Base-by-base conservation (phyloP, 2,888 invertebrate genomes). In the Graphium colonna region DNA sequence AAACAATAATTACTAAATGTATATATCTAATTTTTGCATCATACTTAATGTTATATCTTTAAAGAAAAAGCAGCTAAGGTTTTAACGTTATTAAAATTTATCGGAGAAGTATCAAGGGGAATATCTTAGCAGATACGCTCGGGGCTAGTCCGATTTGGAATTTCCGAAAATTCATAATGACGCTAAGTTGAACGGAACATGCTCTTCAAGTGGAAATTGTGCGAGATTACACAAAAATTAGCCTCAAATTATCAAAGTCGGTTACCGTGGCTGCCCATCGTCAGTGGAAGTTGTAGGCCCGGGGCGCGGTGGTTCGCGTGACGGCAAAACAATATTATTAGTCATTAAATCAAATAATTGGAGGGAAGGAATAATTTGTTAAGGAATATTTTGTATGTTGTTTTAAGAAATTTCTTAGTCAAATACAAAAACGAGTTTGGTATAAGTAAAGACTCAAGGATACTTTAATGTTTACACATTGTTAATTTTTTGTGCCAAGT, bases 161-260 rank as follows among this genome's bases (percentile, higher is more conserved):
- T 64, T 75, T 79, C 73, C 73, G 67, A 82, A 79, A 77, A 69
- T 68, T 68, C 60, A 77, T 78, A 77, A 79, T 77, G 71, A 75
- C 64, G 60, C 68, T 66, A 68, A 74, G 68, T 66, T 69, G 75
- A 72, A 64, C 76, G 71, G 58, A 83, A 85, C 83, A 85, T 86
- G 84, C 81, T 77, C 78, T 80, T 83, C 67, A 65, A 70, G 67
- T 66, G 72, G 61, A 82, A 84, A 85, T 84, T 84, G 76, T 78
- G 76, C 74, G 62, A 73, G 86, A 87, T 86, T 86, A 82, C 76
- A 75, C 69, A 12, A 36, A 83, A 89, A 88, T 88, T 85, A 81
- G 77, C 72, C 5, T 74, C 77, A 81, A 87, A 89, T 88, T 89
- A 88, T 87, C 61, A 62, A 65, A 64, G 69, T 72, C 71, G 72